phyloP scores from a whole-genome alignment of 1,140 invertebrate genomes.

The Spodoptera frugiperda region DNA sequence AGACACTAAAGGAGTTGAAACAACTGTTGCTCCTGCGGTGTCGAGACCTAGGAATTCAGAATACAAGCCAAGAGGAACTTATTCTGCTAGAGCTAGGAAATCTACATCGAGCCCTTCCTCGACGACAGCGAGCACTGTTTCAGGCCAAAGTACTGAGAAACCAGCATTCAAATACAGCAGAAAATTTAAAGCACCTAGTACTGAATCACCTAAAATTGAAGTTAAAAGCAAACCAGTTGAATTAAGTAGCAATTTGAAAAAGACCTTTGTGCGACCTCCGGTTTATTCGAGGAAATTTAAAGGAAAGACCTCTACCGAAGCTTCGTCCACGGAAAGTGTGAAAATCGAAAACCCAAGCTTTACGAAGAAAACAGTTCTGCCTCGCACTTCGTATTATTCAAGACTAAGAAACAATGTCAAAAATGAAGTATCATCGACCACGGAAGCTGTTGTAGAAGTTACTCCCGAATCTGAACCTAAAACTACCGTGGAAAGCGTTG shows the following conservation, averaged over 20 bases:
- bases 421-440: slow-evolving; percentile 55
- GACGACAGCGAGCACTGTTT: slow-evolving; percentile 51
- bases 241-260: slow-evolving; percentile 60
- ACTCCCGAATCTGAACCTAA: slow-evolving; percentile 59
- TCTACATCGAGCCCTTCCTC: slow-evolving; percentile 54
- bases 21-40: slow-evolving; percentile 52
- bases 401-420: slow-evolving; percentile 66
- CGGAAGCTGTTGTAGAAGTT: slow-evolving; percentile 49
- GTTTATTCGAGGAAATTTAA: slow-evolving; percentile 61
- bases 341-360: slow-evolving; percentile 50
- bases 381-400: slow-evolving; percentile 76
- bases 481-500: slow-evolving; percentile 67
- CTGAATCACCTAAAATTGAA: slow-evolving; percentile 60
- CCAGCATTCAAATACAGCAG: slow-evolving; percentile 71
- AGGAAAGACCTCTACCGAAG: slow-evolving; percentile 52
- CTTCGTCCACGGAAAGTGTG: slow-evolving; percentile 41
- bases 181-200: slow-evolving; percentile 72
- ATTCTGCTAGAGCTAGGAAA: slow-evolving; percentile 69
- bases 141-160: slow-evolving; percentile 60
- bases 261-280: slow-evolving; percentile 60
- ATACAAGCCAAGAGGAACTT: slow-evolving; percentile 66
- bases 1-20: slow-evolving; percentile 54
- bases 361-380: slow-evolving; percentile 59
- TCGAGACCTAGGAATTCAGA: slow-evolving; percentile 61
- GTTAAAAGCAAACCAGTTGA: slow-evolving; percentile 63